phyloP scores from a whole-genome alignment of 2,888 invertebrate genomes.

The Alviniconcha strummeri region DNA sequence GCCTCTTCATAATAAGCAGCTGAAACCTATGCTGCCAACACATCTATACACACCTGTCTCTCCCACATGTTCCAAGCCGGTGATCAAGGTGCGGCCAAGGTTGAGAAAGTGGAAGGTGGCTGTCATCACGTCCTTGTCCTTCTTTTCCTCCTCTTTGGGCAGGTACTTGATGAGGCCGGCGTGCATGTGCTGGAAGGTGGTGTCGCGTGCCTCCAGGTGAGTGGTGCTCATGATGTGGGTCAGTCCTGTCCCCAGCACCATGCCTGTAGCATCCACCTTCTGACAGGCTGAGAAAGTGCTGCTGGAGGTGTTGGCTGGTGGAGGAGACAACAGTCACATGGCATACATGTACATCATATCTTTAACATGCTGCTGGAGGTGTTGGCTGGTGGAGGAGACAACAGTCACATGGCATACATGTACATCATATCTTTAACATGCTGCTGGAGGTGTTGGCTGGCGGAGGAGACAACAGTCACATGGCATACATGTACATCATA shows the following conservation, averaged over 20 bases:
- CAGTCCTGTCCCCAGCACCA: conserved; percentile 65
- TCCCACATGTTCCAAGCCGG: conserved; percentile 53
- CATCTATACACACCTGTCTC: conserved; percentile 14
- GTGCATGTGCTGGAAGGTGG: conserved; percentile 63
- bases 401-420: neutral
- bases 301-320: conserved; percentile 33
- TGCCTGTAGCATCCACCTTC: conserved; percentile 63
- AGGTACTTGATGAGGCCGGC: conserved; percentile 58
- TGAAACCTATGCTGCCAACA: too few species aligned
- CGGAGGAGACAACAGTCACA: neutral
- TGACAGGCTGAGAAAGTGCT: conserved; percentile 46
- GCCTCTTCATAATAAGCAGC: neutral
- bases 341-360: too few species aligned
- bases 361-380: neutral
- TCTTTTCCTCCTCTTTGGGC: conserved; percentile 24
- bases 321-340: neutral
- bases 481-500: too few species aligned
- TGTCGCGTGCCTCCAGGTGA: conserved; percentile 62
- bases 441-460: neutral
- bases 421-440: neutral
- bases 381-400: neutral
- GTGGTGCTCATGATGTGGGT: conserved; percentile 58
- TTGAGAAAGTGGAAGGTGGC: conserved; percentile 67
- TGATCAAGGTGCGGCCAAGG: conserved; percentile 56
- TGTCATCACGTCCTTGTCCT: conserved; percentile 47